Conservation (phyloP, 2,888 invertebrate species). For the Drosophila borborema region DNA sequence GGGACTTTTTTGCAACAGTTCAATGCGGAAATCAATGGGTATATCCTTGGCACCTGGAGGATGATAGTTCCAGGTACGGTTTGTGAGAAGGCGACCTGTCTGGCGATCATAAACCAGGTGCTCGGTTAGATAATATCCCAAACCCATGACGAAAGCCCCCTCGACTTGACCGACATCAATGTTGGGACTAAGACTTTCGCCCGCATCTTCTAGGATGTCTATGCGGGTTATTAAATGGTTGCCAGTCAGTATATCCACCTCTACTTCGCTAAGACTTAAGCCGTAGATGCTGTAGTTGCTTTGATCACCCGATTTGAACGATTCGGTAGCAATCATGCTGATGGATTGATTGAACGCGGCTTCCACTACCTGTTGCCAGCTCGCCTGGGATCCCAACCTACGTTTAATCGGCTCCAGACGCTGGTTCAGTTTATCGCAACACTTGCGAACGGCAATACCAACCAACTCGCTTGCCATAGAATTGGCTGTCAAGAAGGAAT, state of each 20-base stretch:
- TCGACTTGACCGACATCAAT: conserved; percentile 92
- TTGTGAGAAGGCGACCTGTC: conserved; percentile 89
- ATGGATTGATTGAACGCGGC: conserved; percentile 79
- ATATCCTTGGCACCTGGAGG: conserved; percentile 92
- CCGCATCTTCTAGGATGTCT: conserved; percentile 91
- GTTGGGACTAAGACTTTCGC: conserved; percentile 89
- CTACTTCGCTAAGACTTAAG: conserved; percentile 89
- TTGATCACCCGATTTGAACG: conserved; percentile 86
- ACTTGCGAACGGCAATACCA: conserved; percentile 87
- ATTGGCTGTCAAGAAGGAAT: conserved; percentile 87
- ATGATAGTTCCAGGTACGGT: conserved; percentile 93
- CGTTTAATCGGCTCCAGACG: conserved; percentile 88
- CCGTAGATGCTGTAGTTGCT: conserved; percentile 88
- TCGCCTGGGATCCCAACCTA: conserved; percentile 72
- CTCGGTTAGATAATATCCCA: conserved; percentile 92
- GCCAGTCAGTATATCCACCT: conserved; percentile 92
- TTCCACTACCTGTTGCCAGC: conserved; percentile 86
- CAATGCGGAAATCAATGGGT: conserved; percentile 90
- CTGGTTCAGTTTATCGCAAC: conserved; percentile 88
- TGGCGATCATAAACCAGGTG: conserved; percentile 88
- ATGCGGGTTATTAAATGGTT: conserved; percentile 89
- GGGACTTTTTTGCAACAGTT: conserved; percentile 86
- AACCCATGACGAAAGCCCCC: conserved; percentile 92
- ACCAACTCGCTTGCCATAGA: conserved; percentile 88
- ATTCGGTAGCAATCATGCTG: conserved; percentile 87